Percentiles rank a stretch among this genome's conserved stretches.
phyloP scores from a whole-genome alignment of 2,888 invertebrate species.

The Baccha elongata region DNA sequence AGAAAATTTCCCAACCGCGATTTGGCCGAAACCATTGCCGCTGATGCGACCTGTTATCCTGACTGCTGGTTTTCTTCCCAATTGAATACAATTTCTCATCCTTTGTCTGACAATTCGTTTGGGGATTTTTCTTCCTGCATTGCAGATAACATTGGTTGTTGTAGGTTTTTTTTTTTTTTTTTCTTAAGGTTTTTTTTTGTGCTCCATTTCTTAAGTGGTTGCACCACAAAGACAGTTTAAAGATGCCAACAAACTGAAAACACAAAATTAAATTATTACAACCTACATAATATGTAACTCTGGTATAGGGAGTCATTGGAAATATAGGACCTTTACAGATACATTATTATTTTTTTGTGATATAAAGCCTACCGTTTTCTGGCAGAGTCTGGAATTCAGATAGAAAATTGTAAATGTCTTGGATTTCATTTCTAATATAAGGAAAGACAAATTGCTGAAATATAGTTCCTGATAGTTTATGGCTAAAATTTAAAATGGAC shows the following conservation, averaged over 20 bases:
- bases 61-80: background rate
- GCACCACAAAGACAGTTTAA: constrained; percentile 56
- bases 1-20: constrained; percentile 34
- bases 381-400: too few species aligned
- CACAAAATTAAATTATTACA: background rate
- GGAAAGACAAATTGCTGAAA: too few species aligned
- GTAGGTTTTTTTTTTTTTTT: background rate
- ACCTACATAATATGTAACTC: too few species aligned
- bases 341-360: too few species aligned
- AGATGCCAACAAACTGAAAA: constrained; percentile 29
- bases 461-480: too few species aligned
- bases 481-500: too few species aligned
- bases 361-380: too few species aligned
- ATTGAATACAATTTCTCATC: constrained; percentile 19
- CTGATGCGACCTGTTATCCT: background rate
- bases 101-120: constrained; percentile 58
- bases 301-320: too few species aligned
- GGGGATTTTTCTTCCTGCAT: constrained; percentile 60
- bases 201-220: constrained; percentile 55
- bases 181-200: background rate
- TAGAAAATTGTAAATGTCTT: too few species aligned
- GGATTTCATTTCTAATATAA: too few species aligned
- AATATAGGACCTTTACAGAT: too few species aligned
- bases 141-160: constrained; percentile 56
- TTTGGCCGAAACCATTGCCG: constrained; percentile 7